Evolutionary conservation across 2,113 vertebrate species (phyloP).

Genomic region (Scortum barcoo): DNA sequence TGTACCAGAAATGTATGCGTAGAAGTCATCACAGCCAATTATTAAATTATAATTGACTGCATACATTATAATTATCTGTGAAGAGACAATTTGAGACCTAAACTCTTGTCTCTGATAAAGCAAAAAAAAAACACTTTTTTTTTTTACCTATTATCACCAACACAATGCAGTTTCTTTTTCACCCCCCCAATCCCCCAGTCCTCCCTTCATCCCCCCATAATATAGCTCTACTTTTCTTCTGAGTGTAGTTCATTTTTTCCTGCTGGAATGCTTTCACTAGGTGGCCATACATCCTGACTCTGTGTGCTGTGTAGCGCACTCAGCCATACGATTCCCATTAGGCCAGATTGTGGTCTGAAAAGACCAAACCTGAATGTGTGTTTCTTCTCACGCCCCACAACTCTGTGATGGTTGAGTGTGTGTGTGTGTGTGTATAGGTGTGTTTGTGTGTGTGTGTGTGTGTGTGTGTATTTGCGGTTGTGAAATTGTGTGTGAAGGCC

Average conservation of each 20-base stretch:
- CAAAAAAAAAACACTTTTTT: conserved; percentile 8
- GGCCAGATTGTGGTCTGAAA: conserved; percentile 58
- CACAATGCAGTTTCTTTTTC: background rate
- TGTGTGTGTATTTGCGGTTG: conserved; percentile 39
- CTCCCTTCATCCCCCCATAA: background rate
- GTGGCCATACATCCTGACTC: conserved; percentile 60
- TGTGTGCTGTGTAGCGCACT: conserved; percentile 54
- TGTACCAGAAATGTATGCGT: background rate
- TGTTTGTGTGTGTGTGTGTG: conserved; percentile 44
- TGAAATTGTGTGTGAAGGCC: conserved; percentile 39
- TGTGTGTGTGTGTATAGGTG: conserved; percentile 7
- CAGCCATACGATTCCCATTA: conserved; percentile 81
- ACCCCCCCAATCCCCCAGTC: background rate
- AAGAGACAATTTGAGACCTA: background rate
- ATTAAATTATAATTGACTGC: background rate
- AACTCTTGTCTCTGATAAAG: conserved; percentile 3
- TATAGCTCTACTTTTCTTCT: conserved; percentile 40
- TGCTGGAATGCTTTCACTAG: conserved; percentile 65
- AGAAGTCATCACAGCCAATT: background rate
- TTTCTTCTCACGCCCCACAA: conserved; percentile 40
- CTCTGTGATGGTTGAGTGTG: conserved; percentile 13
- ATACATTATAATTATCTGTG: background rate
- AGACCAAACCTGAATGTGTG: conserved; percentile 43
- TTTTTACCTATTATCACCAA: conserved; percentile 31
- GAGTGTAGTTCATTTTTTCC: conserved; percentile 71